Evolutionary conservation across 1,140 invertebrate genomes (phyloP), one percentile per base, ranked within the genome.

Genomic region (Formica exsecta): DNA sequence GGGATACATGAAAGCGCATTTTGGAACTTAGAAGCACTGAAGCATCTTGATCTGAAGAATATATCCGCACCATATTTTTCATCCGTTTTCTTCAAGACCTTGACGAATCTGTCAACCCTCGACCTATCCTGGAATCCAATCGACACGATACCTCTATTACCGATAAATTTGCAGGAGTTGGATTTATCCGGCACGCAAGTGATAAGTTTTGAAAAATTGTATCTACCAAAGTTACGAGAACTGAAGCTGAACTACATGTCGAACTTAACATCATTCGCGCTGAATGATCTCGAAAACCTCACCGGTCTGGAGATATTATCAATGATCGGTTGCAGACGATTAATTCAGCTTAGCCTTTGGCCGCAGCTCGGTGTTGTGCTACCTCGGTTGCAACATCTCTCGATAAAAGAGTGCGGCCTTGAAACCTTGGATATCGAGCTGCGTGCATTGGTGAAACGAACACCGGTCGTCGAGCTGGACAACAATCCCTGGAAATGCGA

Each of bases 401-500:
- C 91, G 3, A 64, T 95, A 16, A 90, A 92, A 51, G 86, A 92
- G 41, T 93, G 94, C 66, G 87, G 85, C 0, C 61, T 95, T 0
- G 91, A 92, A 57, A 92, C 92, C 0, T 62, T 95, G 6, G 87
- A 76, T 11, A 61, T 65, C 13, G 92, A 93, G 51, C 89, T 95
- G 11, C 84, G 75, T 65, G 85, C 91, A 68, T 93, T 95, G 87
- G 87, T 95, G 77, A 88, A 94, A 85, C 93, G 91, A 74, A 92
- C 91, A 5, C 41, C 92, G 0, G 74, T 93, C 5, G 73, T 95
- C 2, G 93, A 94, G 77, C 77, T 96, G 4, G 93, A 93, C 44
- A 90, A 93, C 13, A 96, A 96, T 88, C 95, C 94, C 0, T 96
- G 95, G 95, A 86, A 85, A 1, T 96, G 95, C 74, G 93, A 95